Conservation (phyloP, 2,113 vertebrate species). For the Microtus ochrogaster region DNA sequence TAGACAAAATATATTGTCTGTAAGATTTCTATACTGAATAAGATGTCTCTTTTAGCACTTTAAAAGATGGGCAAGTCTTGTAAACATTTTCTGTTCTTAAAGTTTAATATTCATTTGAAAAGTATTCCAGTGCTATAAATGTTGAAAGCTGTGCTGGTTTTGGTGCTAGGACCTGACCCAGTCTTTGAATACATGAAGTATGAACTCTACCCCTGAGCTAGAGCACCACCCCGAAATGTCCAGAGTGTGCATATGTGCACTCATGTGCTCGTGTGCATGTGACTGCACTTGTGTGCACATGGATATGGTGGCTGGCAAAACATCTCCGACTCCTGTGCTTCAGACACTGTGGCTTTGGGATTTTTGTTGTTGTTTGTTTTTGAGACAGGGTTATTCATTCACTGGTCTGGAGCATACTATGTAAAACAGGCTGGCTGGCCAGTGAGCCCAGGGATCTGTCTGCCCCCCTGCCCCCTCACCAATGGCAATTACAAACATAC, state of each 20-base stretch:
- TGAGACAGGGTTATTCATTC: neutral
- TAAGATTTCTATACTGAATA: neutral
- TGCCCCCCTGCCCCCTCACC: neutral
- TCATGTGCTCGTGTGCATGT: neutral
- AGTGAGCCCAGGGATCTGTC: neutral
- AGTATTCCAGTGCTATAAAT: neutral
- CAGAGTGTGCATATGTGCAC: neutral
- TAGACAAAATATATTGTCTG: neutral
- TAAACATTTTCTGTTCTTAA: neutral
- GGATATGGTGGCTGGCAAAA: too few relatives aligned
- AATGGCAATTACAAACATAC: neutral
- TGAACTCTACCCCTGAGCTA: neutral
- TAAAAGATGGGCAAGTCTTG: conserved; percentile 3
- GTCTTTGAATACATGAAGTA: neutral
- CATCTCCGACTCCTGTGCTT: too few relatives aligned
- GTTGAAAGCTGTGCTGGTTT: neutral
- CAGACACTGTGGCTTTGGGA: neutral
- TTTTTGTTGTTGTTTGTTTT: neutral
- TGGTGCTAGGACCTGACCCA: neutral
- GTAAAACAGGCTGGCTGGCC: neutral
- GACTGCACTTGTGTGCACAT: too few relatives aligned
- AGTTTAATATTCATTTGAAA: neutral
- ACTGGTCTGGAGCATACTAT: neutral
- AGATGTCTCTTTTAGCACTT: neutral
- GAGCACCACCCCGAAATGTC: neutral